Percentiles rank a stretch among this genome's conserved stretches.
Evolutionary conservation across 2,113 vertebrate genomes (phyloP).

Genomic region (Atrichornis clamosus): DNA sequence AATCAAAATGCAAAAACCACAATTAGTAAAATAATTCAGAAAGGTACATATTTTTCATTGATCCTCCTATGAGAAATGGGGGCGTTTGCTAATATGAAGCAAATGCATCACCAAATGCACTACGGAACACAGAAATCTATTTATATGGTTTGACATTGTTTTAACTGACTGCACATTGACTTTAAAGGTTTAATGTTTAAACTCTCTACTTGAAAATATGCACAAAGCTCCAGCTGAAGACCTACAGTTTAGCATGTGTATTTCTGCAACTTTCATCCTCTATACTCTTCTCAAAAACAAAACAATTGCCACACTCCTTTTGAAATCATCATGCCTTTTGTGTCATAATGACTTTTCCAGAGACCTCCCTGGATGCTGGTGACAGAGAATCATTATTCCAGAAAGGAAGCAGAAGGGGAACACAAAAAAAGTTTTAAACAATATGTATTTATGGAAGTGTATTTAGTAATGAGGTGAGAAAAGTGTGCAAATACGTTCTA

Average conservation of each 20-base stretch:
- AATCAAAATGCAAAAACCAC: background rate
- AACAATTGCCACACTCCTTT: background rate
- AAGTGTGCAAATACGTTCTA: background rate
- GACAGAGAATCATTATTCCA: background rate
- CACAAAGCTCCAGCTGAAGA: background rate
- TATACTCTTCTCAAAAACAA: background rate
- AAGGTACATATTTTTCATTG: background rate
- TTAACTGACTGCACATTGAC: background rate
- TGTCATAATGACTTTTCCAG: slow-evolving; percentile 33
- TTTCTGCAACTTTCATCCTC: background rate
- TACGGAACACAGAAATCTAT: background rate
- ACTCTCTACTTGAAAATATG: background rate
- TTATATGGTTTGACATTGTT: background rate
- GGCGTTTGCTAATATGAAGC: background rate
- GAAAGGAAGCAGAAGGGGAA: slow-evolving; percentile 17
- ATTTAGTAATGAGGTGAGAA: background rate
- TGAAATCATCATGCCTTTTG: background rate
- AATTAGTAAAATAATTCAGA: background rate
- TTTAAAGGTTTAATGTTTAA: background rate
- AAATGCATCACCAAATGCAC: background rate
- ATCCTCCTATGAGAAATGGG: background rate
- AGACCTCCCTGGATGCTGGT: background rate
- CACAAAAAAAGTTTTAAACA: background rate
- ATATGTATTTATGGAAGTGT: background rate
- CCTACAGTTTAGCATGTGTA: background rate